Evolutionary conservation across 2,113 vertebrate genomes (phyloP), one percentile per base, ranked within the genome.

Genomic region (Miniopterus natalensis): DNA sequence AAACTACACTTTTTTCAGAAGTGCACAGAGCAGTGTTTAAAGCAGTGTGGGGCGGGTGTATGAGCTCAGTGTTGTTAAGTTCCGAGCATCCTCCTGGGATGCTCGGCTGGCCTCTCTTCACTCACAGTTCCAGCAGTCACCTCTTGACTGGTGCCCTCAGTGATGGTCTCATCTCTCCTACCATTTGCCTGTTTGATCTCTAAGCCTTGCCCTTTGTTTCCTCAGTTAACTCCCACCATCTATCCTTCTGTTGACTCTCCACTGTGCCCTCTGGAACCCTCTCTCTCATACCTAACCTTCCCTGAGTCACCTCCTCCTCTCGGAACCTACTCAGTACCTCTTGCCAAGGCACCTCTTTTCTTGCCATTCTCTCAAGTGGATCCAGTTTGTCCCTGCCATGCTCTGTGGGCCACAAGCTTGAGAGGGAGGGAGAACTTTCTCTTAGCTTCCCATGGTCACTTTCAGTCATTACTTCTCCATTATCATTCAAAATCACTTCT

Each of bases 151-250:
- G 8, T 47, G 36, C 8, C 29, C 59, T 87, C 63, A 10, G 23
- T 8, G 3, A 1, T 13, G 2, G 0, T 49, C 40, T 10, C 4
- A 4, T 42, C 47, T 63, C 14, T 49, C 20, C 2, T 8, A 14
- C 13, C 21, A 42, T 0, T 45, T 31, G 8, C 42, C 47, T 20
- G 15, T 17, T 49, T 29, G 31, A 14, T 55, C 18, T 45, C 9
- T 42, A 36, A 53, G 6, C 29, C n/a, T 47, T 71, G 49, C 0
- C 5, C 20, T 57, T 53, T 31, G 57, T 85, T 73, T 87, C 65
- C 47, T 45, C 25, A 57, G 45, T 85, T 61, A 1, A 1, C 6
- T 68, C 3, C 10, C 1, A 2, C 4, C 31, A 13, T 29, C n/a
- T 20, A 13, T 31, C 18, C 53, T 36, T 49, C 10, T 42, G 23